These are phyloP conservation scores for Calameuta filiformis DNA, from an alignment of 2,888 invertebrate species.

Conservation along the genomic window DNA sequence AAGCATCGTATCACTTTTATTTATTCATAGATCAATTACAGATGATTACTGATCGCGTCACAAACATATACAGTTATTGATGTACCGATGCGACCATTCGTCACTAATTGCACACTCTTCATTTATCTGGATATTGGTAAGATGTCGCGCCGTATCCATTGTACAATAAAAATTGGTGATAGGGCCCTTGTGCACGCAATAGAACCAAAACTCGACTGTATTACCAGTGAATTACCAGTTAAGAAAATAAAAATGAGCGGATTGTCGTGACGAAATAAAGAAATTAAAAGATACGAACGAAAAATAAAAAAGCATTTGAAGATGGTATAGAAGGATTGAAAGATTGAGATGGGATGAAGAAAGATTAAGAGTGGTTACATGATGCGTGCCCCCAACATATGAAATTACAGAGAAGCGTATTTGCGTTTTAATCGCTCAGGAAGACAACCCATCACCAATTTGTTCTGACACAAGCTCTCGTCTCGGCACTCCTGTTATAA, in stretches of 20 bases:
- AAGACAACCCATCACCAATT: constrained; percentile 5
- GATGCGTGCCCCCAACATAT: neutral
- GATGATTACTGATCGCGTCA: neutral
- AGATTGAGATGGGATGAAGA: neutral
- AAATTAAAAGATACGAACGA: neutral
- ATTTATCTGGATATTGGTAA: neutral
- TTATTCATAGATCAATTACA: neutral
- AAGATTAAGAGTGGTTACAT: neutral
- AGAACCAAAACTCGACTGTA: neutral
- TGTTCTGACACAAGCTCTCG: neutral
- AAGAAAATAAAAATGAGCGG: neutral
- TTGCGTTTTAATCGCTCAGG: neutral
- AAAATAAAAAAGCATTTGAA: neutral
- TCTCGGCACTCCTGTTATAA: neutral
- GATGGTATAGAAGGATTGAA: neutral
- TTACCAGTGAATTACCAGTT: neutral
- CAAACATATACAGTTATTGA: neutral
- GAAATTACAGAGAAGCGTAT: neutral
- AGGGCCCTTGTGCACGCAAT: neutral
- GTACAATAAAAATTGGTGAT: neutral
- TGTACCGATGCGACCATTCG: neutral
- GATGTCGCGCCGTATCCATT: neutral
- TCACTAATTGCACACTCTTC: neutral
- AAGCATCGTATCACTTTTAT: neutral
- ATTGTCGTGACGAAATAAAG: neutral